Conservation (phyloP, 1,140 invertebrate genomes). For the Monomorium pharaonis region DNA sequence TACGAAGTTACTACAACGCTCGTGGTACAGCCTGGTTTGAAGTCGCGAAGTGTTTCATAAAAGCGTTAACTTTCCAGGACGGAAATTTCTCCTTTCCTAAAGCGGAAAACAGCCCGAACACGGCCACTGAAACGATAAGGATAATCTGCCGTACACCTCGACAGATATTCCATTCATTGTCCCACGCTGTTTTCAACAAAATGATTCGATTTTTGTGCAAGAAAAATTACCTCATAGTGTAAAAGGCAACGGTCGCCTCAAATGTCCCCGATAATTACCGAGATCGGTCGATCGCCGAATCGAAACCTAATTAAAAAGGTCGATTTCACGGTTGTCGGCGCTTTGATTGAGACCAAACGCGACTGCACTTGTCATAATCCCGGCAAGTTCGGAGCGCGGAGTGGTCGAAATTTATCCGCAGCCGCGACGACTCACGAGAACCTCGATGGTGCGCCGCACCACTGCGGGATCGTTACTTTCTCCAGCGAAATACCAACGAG, state of each 20-base stretch:
- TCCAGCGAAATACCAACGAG: conserved; percentile 83
- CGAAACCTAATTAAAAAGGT: background rate
- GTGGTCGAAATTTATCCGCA: conserved; percentile 59
- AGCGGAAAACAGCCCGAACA: conserved; percentile 17
- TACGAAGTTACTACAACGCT: conserved; percentile 46
- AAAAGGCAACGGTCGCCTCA: background rate
- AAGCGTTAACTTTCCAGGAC: conserved; percentile 45
- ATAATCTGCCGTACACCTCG: background rate
- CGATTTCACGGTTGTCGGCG: background rate
- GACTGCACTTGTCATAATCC: conserved; percentile 12
- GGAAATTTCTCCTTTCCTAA: conserved; percentile 49
- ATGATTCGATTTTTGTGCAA: background rate
- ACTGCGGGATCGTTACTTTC: conserved; percentile 79
- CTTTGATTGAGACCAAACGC: background rate
- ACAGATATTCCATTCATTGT: background rate
- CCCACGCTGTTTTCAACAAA: background rate
- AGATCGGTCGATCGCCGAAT: background rate
- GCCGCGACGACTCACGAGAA: conserved; percentile 66
- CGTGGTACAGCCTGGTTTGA: conserved; percentile 21
- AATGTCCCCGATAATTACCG: background rate
- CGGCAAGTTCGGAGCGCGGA: background rate
- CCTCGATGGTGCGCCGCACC: conserved; percentile 35
- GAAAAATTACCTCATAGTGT: background rate
- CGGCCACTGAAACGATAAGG: conserved; percentile 3
- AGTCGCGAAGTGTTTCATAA: conserved; percentile 55